A percentile compares a stretch with the other conserved stretches of the same genome.
These are phyloP conservation scores for Aplysia californica DNA, from an alignment of 1,140 invertebrate genomes.

Conservation along the genomic window DNA sequence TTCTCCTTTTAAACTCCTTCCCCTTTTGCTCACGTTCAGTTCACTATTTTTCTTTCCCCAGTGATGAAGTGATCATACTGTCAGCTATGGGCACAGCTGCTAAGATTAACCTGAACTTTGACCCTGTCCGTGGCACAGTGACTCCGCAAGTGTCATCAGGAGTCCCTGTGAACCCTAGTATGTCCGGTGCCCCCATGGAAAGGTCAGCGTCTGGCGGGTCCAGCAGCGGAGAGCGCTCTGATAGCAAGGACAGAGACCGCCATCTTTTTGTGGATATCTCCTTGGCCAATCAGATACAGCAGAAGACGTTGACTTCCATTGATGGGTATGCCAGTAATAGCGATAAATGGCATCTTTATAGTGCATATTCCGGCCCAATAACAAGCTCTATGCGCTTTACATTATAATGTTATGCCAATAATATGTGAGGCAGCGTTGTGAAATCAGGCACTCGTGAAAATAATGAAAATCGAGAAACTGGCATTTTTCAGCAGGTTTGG, in stretches of 20 bases:
- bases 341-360: too few relatives aligned
- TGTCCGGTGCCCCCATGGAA: not conserved
- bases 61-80: slow-evolving; percentile 94
- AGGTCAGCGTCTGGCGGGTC: not conserved
- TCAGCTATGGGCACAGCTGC: slow-evolving; percentile 95
- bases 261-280: slow-evolving; percentile 60
- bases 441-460: too few relatives aligned
- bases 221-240: slow-evolving; percentile 47
- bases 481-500: too few relatives aligned
- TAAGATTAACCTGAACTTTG: slow-evolving; percentile 72
- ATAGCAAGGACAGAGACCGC: slow-evolving; percentile 56
- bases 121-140: not conserved
- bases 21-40: too few relatives aligned
- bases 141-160: not conserved
- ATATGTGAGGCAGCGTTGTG: too few relatives aligned
- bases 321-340: not conserved
- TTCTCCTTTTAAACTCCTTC: too few relatives aligned
- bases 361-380: too few relatives aligned
- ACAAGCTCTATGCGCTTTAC: too few relatives aligned
- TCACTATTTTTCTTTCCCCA: too few relatives aligned
- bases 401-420: too few relatives aligned
- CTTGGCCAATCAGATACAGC: slow-evolving; percentile 53
- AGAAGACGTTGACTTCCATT: not conserved
- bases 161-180: not conserved
- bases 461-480: too few relatives aligned